These are phyloP conservation scores for Rhyacichthys aspro DNA, from an alignment of 2,797 vertebrate species.

Conservation along the genomic window DNA sequence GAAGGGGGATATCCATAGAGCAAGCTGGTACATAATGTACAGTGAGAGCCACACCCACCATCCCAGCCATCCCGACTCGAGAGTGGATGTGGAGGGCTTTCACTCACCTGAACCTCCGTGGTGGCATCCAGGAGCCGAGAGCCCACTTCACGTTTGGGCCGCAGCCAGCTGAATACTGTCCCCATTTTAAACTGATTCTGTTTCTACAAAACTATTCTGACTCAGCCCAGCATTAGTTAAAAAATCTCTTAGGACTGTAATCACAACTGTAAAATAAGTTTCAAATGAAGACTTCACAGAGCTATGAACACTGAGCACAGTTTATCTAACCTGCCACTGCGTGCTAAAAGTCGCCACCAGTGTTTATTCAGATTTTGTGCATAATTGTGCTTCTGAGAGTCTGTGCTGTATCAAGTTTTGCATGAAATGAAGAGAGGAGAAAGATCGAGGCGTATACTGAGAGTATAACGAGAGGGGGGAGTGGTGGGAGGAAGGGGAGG, in stretches of 20 bases:
- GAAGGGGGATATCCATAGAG: no score
- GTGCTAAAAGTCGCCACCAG: not conserved
- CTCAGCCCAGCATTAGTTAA: not conserved
- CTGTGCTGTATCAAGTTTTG: slow-evolving; percentile 34
- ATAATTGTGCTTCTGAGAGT: slow-evolving; percentile 12
- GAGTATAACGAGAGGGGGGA: slow-evolving; percentile 3
- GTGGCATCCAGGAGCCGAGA: slow-evolving; percentile 26
- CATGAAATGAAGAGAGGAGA: slow-evolving; percentile 25
- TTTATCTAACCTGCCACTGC: not conserved
- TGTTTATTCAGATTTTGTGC: not conserved
- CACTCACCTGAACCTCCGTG: slow-evolving; percentile 60
- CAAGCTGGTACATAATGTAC: slow-evolving; percentile 72
- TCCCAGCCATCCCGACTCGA: slow-evolving; percentile 9
- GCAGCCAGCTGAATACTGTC: slow-evolving; percentile 61
- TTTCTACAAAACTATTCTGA: not conserved
- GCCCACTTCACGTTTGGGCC: slow-evolving; percentile 25
- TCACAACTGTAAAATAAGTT: not conserved
- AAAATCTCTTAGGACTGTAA: no score
- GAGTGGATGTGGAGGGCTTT: slow-evolving; percentile 13
- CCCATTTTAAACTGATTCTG: slow-evolving; percentile 42
- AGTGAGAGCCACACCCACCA: slow-evolving; percentile 26
- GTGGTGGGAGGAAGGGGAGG: slow-evolving; percentile 12
- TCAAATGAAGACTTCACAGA: slow-evolving; percentile 12
- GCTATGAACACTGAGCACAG: not conserved
- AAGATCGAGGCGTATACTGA: slow-evolving; percentile 14